Evolutionary conservation across 2,888 invertebrate genomes (phyloP), one percentile per base, ranked within the genome.

Genomic region (Myopa tessellatipennis): DNA sequence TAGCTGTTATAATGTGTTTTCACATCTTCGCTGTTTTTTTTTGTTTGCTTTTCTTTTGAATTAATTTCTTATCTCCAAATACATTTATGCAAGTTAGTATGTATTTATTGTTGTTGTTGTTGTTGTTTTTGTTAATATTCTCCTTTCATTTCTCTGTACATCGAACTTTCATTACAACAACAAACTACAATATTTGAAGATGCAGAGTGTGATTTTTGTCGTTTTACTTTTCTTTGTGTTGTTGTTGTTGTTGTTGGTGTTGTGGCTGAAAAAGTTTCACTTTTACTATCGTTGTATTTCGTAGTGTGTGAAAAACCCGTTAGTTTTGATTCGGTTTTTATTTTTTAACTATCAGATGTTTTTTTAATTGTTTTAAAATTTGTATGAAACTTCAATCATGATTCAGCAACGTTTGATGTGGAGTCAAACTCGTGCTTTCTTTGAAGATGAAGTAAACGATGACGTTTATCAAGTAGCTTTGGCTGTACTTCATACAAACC

Each of bases 131-230:
- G 55, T 10, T 18, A 58, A n/a, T n/a, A 16, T 68, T 14, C 10
- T 69, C 45, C 18, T 18, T 69, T 69, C 50, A 26, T 18, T 18
- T 61, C 1, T 14, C 4, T n/a, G n/a, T 50, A 8, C 50, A 38
- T 36, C 65, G n/a, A 69, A 50, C 69, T 69, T 69, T 69, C 50
- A 26, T 45, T 69, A 26, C 45, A 45, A 45, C 45, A 45, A 45
- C 45, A 45, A 45, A 12, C 14, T 52, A 14, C 52, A 52, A 58
- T 58, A 58, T 58, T 58, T 16, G n/a, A 45, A 6, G 18, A 36
- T 67, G 16, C 1, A 36, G 38, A n/a, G 16, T 40, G 40, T 40
- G 34, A 34, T 36, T 65, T 65, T n/a, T 6, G 16, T 14, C 34
- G 38, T 65, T 65, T 26, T 36, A 34, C 40, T 12, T 67, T 38